Conservation (phyloP, 2,888 invertebrate species). For the Sylvicola cinctus region DNA sequence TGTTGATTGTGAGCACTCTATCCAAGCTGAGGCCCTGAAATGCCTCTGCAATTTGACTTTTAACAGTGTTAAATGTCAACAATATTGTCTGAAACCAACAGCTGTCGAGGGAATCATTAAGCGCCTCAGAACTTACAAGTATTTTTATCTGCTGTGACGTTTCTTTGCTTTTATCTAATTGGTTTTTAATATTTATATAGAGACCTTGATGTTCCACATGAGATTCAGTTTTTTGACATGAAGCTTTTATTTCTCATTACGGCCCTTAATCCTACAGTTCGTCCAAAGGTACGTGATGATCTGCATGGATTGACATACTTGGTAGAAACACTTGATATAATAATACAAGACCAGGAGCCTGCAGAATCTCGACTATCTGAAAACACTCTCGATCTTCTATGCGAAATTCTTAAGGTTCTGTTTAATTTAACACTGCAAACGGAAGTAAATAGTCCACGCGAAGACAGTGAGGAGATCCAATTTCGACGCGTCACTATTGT, state of each 20-base stretch:
- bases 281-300: conserved; percentile 40
- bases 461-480: conserved; percentile 48
- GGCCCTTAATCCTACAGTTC: conserved; percentile 52
- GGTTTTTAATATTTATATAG: conserved; percentile 12
- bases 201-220: conserved; percentile 39
- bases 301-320: conserved; percentile 47
- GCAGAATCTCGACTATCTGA: conserved; percentile 23
- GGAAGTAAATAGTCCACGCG: conserved; percentile 21
- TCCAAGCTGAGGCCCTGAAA: conserved; percentile 61
- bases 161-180: conserved; percentile 1
- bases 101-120: conserved; percentile 51
- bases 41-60: conserved; percentile 76
- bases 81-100: conserved; percentile 35
- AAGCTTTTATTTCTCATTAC: conserved; percentile 76
- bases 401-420: conserved; percentile 56
- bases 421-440: conserved; percentile 49
- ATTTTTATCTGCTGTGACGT: conserved; percentile 2
- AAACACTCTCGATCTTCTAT: conserved; percentile 37
- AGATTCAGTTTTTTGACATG: conserved; percentile 70
- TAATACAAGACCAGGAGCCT: conserved; percentile 26
- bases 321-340: conserved; percentile 42
- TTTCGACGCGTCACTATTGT: conserved; percentile 37
- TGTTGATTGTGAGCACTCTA: conserved; percentile 26
- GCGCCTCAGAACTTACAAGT: conserved; percentile 43
- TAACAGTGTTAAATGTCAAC: conserved; percentile 44